These are phyloP conservation scores for Euclidia mi DNA, from an alignment of 2,888 invertebrate species.

Conservation along the genomic window DNA sequence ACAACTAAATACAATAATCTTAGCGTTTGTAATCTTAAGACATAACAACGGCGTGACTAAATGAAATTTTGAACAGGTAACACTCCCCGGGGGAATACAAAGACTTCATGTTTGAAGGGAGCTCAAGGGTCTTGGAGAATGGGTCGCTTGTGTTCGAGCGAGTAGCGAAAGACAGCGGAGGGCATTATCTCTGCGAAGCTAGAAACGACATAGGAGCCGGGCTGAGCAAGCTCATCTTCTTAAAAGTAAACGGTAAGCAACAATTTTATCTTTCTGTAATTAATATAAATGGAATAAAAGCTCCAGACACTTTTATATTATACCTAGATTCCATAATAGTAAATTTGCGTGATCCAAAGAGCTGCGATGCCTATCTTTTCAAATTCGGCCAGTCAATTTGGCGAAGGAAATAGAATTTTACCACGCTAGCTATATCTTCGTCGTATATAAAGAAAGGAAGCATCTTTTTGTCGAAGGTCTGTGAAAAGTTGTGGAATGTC, in stretches of 20 bases:
- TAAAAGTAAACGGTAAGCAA: slow-evolving; percentile 96
- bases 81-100: slow-evolving; percentile 94
- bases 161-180: slow-evolving; percentile 96
- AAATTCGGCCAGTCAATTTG: slow-evolving; percentile 48
- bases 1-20: slow-evolving; percentile 9
- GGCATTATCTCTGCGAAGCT: slow-evolving; percentile 98
- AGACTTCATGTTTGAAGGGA: slow-evolving; percentile 95
- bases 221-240: slow-evolving; percentile 97
- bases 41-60: slow-evolving; percentile 42
- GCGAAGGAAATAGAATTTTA: slow-evolving; percentile 58
- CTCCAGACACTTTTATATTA: slow-evolving; percentile 18
- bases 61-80: slow-evolving; percentile 82
- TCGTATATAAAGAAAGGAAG: slow-evolving; percentile 60
- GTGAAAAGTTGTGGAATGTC: slow-evolving; percentile 83
- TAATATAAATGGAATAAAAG: slow-evolving; percentile 15
- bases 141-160: slow-evolving; percentile 95
- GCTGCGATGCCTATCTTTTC: slow-evolving; percentile 48
- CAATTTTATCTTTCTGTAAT: slow-evolving; percentile 23
- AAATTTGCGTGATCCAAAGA: slow-evolving; percentile 39
- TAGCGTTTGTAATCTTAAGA: slow-evolving; percentile 35
- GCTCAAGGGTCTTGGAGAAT: slow-evolving; percentile 94
- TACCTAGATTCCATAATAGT: slow-evolving; percentile 37
- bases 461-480: slow-evolving; percentile 74
- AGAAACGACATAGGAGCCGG: slow-evolving; percentile 97
- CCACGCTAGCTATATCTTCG: slow-evolving; percentile 53